Evolutionary conservation across 1,140 invertebrate species (phyloP), one percentile per base, ranked within the genome.

Genomic region (Venturia canescens): DNA sequence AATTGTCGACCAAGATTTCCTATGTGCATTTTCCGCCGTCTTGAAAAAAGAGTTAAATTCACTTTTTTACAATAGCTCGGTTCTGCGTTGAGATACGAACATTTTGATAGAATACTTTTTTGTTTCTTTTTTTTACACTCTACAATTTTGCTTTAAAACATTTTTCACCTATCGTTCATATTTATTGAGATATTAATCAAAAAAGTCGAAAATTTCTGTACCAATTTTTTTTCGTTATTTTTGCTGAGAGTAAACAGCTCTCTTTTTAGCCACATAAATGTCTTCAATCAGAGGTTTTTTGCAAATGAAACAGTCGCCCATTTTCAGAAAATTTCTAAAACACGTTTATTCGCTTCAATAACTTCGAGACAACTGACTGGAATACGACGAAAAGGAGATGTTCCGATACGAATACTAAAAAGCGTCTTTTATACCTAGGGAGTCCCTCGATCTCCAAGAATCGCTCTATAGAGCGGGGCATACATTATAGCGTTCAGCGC

Each of bases 251-350:
- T n/a, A n/a, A n/a, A n/a, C n/a, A n/a, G n/a, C n/a, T n/a, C n/a
- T n/a, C n/a, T n/a, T n/a, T n/a, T n/a, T n/a, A n/a, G n/a, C n/a
- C n/a, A n/a, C n/a, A n/a, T n/a, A n/a, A 57, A 57, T 57, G 53
- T 57, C 53, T 57, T 57, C 16, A 57, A 57, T 57, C 9, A 57
- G 53, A 57, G 53, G 18, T 57, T 57, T 57, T 57, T n/a, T 11
- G 53, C 53, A 57, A 57, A 57, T 57, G 16, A 57, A 57, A 57
- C 53, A 57, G 16, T 18, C 53, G n/a, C 67, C 27, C 34, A 38
- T 70, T 70, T 11, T 3, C 15, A 29, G 9, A 70, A 16, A 70
- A 70, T 70, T 70, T 70, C n/a, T 70, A 7, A 70, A 70, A 70
- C n/a, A 29, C 27, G 27, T 70, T 26, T 26, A 26, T n/a, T 70